phyloP scores from a whole-genome alignment of 2,888 invertebrate species.

The Dasysyrphus albostriatus region DNA sequence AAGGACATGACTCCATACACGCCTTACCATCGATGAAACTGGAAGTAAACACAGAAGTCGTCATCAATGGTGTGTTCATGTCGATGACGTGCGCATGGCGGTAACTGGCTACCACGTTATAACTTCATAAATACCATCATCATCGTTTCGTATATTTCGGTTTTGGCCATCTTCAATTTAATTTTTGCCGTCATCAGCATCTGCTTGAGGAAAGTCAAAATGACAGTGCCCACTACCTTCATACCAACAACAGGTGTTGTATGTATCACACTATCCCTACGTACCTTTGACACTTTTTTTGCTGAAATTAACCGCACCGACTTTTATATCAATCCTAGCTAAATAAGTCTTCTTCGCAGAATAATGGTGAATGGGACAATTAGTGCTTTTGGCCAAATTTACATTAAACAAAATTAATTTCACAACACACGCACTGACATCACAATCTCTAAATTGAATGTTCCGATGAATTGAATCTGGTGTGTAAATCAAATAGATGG shows the following conservation, averaged over 20 bases:
- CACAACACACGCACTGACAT: neutral
- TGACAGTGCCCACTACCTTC: neutral
- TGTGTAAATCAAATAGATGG: slow-evolving; percentile 68
- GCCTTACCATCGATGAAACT: neutral
- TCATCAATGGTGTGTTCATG: slow-evolving; percentile 9
- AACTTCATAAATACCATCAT: slow-evolving; percentile 29
- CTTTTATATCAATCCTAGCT: neutral
- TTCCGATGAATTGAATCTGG: slow-evolving; percentile 55
- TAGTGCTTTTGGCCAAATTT: slow-evolving; percentile 64
- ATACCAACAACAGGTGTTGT: slow-evolving; percentile 55
- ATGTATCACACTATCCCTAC: slow-evolving; percentile 41
- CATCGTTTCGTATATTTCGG: slow-evolving; percentile 4
- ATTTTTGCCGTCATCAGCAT: slow-evolving; percentile 17
- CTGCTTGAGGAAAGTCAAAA: slow-evolving; percentile 48
- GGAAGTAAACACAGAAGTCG: slow-evolving; percentile 16
- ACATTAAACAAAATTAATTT: slow-evolving; percentile 72
- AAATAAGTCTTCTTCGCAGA: neutral
- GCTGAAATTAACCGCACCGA: neutral
- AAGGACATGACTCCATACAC: slow-evolving; percentile 53
- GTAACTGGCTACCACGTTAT: slow-evolving; percentile 46
- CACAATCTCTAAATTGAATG: slow-evolving; percentile 56
- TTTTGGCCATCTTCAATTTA: slow-evolving; percentile 38
- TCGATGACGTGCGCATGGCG: slow-evolving; percentile 46
- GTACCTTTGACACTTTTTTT: slow-evolving; percentile 21
- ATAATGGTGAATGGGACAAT: slow-evolving; percentile 40